Percentiles rank a stretch among this genome's conserved stretches.
phyloP scores from a whole-genome alignment of 2,113 vertebrate genomes.

The Mandrillus leucophaeus region DNA sequence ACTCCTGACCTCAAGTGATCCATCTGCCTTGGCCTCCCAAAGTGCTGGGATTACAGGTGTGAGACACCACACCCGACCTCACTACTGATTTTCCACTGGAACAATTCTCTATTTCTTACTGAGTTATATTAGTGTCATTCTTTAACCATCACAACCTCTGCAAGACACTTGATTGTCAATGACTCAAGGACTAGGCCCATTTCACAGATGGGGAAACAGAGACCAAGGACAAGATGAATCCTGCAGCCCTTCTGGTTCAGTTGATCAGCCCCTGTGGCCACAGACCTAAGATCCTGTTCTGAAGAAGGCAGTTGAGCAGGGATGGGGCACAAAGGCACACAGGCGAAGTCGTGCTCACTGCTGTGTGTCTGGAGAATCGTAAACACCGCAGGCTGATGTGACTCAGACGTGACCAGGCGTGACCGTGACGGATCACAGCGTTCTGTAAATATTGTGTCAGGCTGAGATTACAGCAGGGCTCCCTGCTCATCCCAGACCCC shows the following conservation, averaged over 20 bases:
- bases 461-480: background rate
- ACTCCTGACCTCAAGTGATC: no score
- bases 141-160: background rate
- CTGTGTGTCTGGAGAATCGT: background rate
- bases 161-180: background rate
- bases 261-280: background rate
- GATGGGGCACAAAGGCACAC: background rate
- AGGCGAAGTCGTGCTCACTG: background rate
- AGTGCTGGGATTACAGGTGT: no score
- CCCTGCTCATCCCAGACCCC: background rate
- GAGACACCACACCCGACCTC: no score
- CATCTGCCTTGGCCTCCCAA: no score
- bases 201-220: background rate
- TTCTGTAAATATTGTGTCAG: slow-evolving; percentile 58
- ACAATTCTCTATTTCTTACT: background rate
- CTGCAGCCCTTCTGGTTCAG: background rate
- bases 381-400: background rate
- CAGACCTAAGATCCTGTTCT: background rate
- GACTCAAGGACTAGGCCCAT: background rate
- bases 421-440: background rate
- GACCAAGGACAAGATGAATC: background rate
- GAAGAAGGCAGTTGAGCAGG: background rate
- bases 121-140: background rate
- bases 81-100: background rate
- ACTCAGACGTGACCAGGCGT: slow-evolving; percentile 30